Base-by-base conservation (phyloP, 1,140 invertebrate genomes). In the Ostrea edulis region DNA sequence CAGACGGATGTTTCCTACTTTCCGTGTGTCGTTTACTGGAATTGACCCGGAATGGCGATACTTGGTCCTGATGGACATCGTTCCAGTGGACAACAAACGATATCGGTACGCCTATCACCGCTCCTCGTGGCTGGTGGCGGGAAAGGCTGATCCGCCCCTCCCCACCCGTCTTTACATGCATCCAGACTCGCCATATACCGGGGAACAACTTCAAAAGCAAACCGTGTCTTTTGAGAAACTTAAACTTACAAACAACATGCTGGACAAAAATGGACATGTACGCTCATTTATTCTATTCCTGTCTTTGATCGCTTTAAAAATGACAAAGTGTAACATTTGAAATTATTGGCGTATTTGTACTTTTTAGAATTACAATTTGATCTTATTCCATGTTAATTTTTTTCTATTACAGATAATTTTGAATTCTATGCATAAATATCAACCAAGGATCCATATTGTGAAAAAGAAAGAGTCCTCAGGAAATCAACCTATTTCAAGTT, bases 211-310 rank as follows among this genome's bases (percentile, higher is more conserved):
- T 55, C 96, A 97, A 91, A 99, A 99, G 95, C 98, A 99, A 96
- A 98, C 99, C 92, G 98, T 99, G 92, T 99, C 98, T 91, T 99
- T 99, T 95, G 99, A 99, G 96, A 99, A 99, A 96, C 98, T 99
- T 94, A 99, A 99, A 95, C 97, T 99, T 90, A 99, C 99, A 94
- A 99, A 99, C 95, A 99, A 99, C 96, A 98, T 99, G 95, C 98
- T 99, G 97, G 98, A 99, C 95, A 99, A 98, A 95, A 97, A 98
- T 94, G 98, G 98, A 95, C 98, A 99, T 96, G 99, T 99, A 96
- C 97, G 97, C 95, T 29, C 8, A 68, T 7, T n/a, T 35, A 52
- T 51, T 51, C 0, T 54, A 7, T 8, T 77, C 25, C 22, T 81
- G 14, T 35, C n/a, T 14, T 22, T 81, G 1, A 53, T 1, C 8